A percentile compares a stretch with the other conserved stretches of the same genome.
These are phyloP conservation scores for Xenopus borealis DNA, from an alignment of 2,113 vertebrate species.

Conservation along the genomic window DNA sequence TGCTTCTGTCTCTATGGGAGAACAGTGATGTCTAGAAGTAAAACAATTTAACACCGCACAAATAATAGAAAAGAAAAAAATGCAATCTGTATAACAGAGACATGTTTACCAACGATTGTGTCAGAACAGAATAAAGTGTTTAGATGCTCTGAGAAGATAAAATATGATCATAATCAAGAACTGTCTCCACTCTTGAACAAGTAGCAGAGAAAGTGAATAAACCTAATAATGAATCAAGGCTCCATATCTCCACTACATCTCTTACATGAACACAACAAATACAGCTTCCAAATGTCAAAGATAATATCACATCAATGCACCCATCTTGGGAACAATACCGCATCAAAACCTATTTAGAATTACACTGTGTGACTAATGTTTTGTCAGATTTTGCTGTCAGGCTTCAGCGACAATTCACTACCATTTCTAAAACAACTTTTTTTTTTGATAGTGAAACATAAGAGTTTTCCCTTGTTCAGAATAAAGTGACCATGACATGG, in stretches of 20 bases:
- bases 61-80: too few relatives aligned
- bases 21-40: too few relatives aligned
- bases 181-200: background rate
- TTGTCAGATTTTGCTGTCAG: conserved; percentile 6
- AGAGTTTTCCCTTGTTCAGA: too few relatives aligned
- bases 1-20: too few relatives aligned
- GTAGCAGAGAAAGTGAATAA: conserved; percentile 23
- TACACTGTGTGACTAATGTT: conserved; percentile 8
- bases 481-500: too few relatives aligned
- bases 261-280: conserved; percentile 13
- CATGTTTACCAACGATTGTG: too few relatives aligned
- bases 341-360: conserved; percentile 18
- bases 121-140: background rate
- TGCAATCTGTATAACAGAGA: too few relatives aligned
- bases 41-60: too few relatives aligned
- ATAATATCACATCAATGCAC: conserved; percentile 15
- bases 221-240: background rate
- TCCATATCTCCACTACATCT: conserved; percentile 4
- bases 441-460: too few relatives aligned
- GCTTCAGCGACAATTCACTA: background rate
- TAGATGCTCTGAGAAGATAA: conserved; percentile 7
- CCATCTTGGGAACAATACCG: conserved; percentile 1
- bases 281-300: background rate
- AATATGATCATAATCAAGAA: background rate
- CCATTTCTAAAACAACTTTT: too few relatives aligned